These are phyloP conservation scores for Hyposoter didymator DNA, from an alignment of 2,888 invertebrate species.

Conservation along the genomic window DNA sequence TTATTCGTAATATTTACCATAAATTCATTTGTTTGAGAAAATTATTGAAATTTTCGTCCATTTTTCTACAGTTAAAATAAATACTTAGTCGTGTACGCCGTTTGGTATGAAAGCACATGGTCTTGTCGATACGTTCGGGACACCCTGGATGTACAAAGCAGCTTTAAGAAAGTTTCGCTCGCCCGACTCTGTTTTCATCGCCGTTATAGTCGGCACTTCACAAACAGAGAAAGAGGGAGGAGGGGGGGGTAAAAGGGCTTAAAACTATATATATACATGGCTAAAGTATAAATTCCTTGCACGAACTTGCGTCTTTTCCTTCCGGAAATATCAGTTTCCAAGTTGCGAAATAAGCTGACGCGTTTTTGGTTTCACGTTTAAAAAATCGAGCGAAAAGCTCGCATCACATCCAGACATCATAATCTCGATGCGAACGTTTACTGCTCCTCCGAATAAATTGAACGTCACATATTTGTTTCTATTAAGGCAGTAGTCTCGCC, in stretches of 20 bases:
- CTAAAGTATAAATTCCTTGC: background rate
- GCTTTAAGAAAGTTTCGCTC: slow-evolving; percentile 55
- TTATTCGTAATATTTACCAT: too few relatives aligned
- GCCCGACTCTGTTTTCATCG: slow-evolving; percentile 54
- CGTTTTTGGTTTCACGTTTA: slow-evolving; percentile 32
- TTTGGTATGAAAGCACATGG: background rate
- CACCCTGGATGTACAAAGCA: slow-evolving; percentile 13
- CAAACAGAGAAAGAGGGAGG: background rate
- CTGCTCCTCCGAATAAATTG: background rate
- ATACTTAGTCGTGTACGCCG: background rate
- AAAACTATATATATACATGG: background rate
- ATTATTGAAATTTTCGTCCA: background rate
- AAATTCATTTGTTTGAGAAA: too few relatives aligned
- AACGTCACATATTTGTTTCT: background rate
- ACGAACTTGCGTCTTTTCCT: slow-evolving; percentile 19
- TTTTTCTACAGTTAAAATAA: background rate
- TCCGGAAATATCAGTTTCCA: slow-evolving; percentile 63
- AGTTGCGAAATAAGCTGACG: slow-evolving; percentile 34
- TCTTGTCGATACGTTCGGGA: background rate
- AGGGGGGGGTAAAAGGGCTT: slow-evolving; percentile 16
- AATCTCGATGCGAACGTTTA: slow-evolving; percentile 2
- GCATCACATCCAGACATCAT: slow-evolving; percentile 41
- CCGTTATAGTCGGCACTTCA: slow-evolving; percentile 46
- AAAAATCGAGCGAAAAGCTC: slow-evolving; percentile 41
- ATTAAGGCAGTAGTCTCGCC: background rate